phyloP scores from a whole-genome alignment of 2,888 invertebrate species.

The Anodontia alba region DNA sequence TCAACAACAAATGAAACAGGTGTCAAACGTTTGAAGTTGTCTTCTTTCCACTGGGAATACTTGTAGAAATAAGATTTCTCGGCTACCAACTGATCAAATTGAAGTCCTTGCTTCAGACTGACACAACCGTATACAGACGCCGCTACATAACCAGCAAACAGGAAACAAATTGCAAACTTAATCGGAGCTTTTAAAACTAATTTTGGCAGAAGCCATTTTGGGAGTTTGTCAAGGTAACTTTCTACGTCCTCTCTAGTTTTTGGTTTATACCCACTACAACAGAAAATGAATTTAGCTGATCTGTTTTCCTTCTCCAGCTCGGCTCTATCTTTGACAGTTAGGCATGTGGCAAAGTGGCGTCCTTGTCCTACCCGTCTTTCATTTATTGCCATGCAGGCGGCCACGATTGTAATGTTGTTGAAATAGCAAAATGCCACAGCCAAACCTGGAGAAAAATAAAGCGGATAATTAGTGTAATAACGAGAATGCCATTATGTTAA shows the following conservation, averaged over 20 bases:
- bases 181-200: conserved; percentile 52
- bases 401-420: conserved; percentile 63
- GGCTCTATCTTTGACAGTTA: conserved; percentile 25
- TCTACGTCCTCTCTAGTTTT: conserved; percentile 54
- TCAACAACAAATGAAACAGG: conserved; percentile 38
- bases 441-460: conserved; percentile 40
- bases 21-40: conserved; percentile 25
- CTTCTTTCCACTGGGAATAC: conserved; percentile 36
- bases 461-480: neutral
- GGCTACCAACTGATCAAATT: conserved; percentile 40
- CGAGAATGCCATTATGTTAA: too few relatives aligned
- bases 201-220: conserved; percentile 62
- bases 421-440: conserved; percentile 64
- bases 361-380: conserved; percentile 85
- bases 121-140: conserved; percentile 49
- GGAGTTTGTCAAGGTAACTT: conserved; percentile 64
- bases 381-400: conserved; percentile 57
- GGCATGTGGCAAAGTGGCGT: conserved; percentile 40
- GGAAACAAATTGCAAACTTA: conserved; percentile 55
- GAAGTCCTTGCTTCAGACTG: conserved; percentile 53
- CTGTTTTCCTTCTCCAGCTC: conserved; percentile 23
- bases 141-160: conserved; percentile 66
- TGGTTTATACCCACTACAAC: conserved; percentile 42
- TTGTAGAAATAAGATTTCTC: conserved; percentile 53
- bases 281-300: conserved; percentile 20